Conservation (phyloP, 2,797 vertebrate genomes). For the Acanthurus lineatus region DNA sequence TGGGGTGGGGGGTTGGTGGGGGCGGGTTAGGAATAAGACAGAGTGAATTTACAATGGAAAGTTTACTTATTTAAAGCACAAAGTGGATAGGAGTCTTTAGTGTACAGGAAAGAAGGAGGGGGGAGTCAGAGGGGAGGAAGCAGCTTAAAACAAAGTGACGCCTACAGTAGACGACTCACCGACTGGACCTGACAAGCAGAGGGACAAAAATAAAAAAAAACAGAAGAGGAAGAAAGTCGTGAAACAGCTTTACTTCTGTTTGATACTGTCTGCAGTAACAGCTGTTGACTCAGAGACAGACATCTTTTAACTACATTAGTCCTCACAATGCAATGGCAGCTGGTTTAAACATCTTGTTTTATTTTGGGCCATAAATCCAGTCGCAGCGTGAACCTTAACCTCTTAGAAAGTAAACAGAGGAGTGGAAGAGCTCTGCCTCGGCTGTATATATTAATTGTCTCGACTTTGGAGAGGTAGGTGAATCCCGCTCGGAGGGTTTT, state of each 20-base stretch:
- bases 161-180: conserved; percentile 53
- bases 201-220: neutral
- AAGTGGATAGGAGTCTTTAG: conserved; percentile 41
- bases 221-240: too few species aligned
- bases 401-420: conserved; percentile 25
- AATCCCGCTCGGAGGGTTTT: conserved; percentile 15
- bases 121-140: conserved; percentile 57
- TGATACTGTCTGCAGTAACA: neutral
- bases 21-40: neutral
- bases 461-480: conserved; percentile 67
- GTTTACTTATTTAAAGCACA: conserved; percentile 60
- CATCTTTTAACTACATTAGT: conserved; percentile 13
- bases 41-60: conserved; percentile 57
- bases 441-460: conserved; percentile 22
- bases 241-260: conserved; percentile 2
- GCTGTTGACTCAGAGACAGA: conserved; percentile 4
- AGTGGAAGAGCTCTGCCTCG: conserved; percentile 22
- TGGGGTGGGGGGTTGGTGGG: too few species aligned
- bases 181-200: conserved; percentile 20
- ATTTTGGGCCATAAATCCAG: conserved; percentile 58
- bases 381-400: conserved; percentile 30
- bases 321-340: conserved; percentile 38
- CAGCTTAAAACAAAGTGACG: conserved; percentile 69
- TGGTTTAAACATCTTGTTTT: conserved; percentile 42
- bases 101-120: conserved; percentile 72